Evolutionary conservation across 2,113 vertebrate species (phyloP), one percentile per base, ranked within the genome.

Genomic region (Podocnemis expansa): DNA sequence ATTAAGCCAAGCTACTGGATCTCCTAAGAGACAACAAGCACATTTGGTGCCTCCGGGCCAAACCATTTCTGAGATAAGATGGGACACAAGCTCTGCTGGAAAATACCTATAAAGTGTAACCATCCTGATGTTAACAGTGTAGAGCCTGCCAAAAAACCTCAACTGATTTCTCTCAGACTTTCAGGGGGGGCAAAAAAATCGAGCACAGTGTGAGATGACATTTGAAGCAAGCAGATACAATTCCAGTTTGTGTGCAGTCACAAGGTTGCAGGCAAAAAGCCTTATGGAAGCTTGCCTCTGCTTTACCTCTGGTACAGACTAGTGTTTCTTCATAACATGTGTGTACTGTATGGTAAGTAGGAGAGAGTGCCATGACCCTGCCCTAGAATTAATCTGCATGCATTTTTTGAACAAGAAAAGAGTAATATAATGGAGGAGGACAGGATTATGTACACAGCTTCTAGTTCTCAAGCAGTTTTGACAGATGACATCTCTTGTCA

Each of bases 321-420:
- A 49, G 34, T 17, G 16, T 67, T n/a, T 70, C 34, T 70, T 22
- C 63, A 22, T 67, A n/a, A 34, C n/a, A n/a, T 67, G 2, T 76
- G 29, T 31, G 17, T 12, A 27, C 54, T 0, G 1, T 2, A 5
- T 4, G 25, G 41, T 19, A n/a, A n/a, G n/a, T n/a, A 19, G 41
- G 49, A 82, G 38, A 84, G 54, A 24, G 45, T 58, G 54, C 3
- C 7, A 43, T 11, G 25, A 27, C 31, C 14, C 8, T 84, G 87
- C 78, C 34, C 78, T 85, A 54, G 58, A 78, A 45, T 27, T 60
- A n/a, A 63, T 87, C 24, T 2, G 25, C 73, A 8, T 45, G 43
- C 73, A 12, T 45, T n/a, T 14, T 70, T 45, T 79, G 84, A 45
- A 55, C 70, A 89, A 78, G 43, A 22, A 41, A 45, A 55, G 7